Evolutionary conservation across 2,797 vertebrate genomes (phyloP).

Genomic region (Coccyzus lansbergi): DNA sequence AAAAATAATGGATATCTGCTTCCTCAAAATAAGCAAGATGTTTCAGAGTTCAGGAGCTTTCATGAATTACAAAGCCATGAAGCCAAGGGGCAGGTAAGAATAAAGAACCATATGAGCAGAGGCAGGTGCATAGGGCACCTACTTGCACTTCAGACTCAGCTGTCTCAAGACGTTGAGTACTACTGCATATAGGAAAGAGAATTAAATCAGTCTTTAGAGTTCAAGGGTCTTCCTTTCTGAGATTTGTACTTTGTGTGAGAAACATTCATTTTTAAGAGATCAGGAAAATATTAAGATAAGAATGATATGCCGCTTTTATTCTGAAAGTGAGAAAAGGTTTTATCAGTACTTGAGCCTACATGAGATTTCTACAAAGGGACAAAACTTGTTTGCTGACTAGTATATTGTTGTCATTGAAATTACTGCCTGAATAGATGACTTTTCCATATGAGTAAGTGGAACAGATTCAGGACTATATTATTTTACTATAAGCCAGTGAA

Average conservation of each 20-base stretch:
- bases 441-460: not conserved
- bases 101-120: not conserved
- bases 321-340: not conserved
- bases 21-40: not conserved
- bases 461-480: not conserved
- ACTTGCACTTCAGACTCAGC: not conserved
- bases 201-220: not conserved
- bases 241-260: not conserved
- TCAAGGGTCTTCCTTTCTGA: not conserved
- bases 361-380: not conserved
- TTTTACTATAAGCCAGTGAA: not conserved
- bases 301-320: not conserved
- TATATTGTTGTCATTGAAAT: not conserved
- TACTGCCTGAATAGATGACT: not conserved
- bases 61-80: not conserved
- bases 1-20: not conserved
- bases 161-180: not conserved
- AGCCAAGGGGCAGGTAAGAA: not conserved
- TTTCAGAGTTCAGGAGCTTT: not conserved
- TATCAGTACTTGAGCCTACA: not conserved
- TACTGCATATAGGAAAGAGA: not conserved
- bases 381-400: not conserved
- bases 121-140: not conserved
- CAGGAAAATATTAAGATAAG: not conserved
- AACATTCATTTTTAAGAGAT: not conserved